These are phyloP conservation scores for Silurus meridionalis DNA, from an alignment of 2,113 vertebrate species.

Conservation along the genomic window DNA sequence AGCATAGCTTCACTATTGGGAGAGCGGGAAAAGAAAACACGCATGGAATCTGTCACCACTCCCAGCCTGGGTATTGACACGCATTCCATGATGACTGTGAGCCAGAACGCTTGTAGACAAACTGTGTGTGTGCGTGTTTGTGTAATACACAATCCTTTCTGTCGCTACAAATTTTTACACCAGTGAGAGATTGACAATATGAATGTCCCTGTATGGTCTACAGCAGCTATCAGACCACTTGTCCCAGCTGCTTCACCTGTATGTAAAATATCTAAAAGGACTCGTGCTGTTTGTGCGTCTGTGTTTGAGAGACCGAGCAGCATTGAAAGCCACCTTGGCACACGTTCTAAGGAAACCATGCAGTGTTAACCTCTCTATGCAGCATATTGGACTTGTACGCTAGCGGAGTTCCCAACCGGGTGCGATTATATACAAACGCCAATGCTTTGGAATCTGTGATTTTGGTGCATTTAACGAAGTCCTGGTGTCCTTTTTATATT, in stretches of 20 bases:
- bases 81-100: constrained; percentile 40
- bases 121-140: neutral
- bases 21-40: constrained; percentile 52
- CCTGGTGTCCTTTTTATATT: neutral
- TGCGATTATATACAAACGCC: constrained; percentile 21
- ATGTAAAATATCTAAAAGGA: constrained; percentile 32
- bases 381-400: constrained; percentile 16
- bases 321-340: constrained; percentile 29
- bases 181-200: neutral
- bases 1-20: constrained; percentile 11
- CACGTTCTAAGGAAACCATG: constrained; percentile 1
- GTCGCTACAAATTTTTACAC: constrained; percentile 10
- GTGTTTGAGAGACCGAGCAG: neutral
- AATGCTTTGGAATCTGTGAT: neutral
- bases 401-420: neutral
- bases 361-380: constrained; percentile 16
- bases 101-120: constrained; percentile 1
- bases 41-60: constrained; percentile 66
- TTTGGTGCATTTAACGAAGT: neutral
- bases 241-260: constrained; percentile 28
- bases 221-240: neutral
- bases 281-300: neutral
- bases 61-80: constrained; percentile 30
- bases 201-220: neutral
- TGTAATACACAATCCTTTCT: neutral